Conservation (phyloP, 2,888 invertebrate genomes). For the Pherbina coryleti region DNA sequence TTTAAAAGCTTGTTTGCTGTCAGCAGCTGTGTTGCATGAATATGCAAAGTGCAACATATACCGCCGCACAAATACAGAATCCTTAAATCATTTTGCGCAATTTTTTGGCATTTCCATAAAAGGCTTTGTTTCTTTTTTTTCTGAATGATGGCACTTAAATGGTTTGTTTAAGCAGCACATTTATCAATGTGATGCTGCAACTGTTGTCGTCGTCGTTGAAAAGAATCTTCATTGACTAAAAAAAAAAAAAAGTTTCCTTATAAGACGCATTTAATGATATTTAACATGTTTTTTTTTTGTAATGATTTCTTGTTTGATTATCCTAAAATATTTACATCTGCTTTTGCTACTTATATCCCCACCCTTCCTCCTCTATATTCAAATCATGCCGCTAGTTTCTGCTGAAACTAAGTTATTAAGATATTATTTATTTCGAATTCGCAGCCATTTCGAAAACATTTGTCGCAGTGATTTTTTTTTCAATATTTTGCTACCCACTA, state of each 20-base stretch:
- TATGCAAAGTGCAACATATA: conserved; percentile 40
- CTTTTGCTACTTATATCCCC: too few species aligned
- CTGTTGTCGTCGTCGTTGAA: conserved; percentile 35
- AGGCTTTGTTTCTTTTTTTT: conserved; percentile 16
- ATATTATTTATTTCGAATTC: too few species aligned
- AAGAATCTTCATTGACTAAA: conserved; percentile 8
- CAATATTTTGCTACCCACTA: not conserved
- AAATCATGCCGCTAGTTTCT: too few species aligned
- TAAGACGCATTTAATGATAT: not conserved
- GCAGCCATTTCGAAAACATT: not conserved
- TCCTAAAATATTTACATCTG: too few species aligned
- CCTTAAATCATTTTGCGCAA: conserved; percentile 31
- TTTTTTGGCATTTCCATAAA: conserved; percentile 36
- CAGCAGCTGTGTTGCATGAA: conserved; percentile 34
- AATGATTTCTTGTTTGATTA: not conserved
- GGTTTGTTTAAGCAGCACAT: conserved; percentile 10
- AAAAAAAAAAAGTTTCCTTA: not conserved
- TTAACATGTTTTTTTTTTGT: not conserved
- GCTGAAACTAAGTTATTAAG: too few species aligned
- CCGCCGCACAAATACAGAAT: conserved; percentile 12
- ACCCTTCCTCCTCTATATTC: too few species aligned
- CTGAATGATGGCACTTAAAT: not conserved
- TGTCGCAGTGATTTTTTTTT: not conserved
- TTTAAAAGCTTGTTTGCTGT: not conserved
- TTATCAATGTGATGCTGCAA: conserved; percentile 28